Conservation (phyloP, 92 coral and sea anemone species). For the Blastomussa wellsi region DNA sequence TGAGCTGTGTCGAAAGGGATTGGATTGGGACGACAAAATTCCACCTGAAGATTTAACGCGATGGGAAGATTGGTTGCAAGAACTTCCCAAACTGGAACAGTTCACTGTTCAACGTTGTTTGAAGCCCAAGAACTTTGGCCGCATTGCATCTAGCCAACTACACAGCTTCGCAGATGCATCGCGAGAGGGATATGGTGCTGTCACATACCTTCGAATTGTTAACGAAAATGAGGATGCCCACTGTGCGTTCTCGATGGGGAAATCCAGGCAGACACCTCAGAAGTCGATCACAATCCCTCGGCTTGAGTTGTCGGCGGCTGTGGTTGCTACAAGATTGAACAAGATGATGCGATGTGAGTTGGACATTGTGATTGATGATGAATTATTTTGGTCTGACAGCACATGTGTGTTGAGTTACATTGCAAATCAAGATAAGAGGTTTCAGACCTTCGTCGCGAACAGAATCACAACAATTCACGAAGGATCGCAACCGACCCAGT, state of each 20-base stretch:
- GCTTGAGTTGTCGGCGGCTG: slow-evolving; percentile 3
- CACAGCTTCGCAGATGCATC: no score
- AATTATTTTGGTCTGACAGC: slow-evolving; percentile 11
- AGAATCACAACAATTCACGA: slow-evolving; percentile 7
- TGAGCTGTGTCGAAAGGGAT: neutral
- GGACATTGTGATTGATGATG: neutral
- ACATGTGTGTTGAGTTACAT: neutral
- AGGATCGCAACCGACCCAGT: slow-evolving; percentile 2
- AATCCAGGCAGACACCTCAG: slow-evolving; percentile 14
- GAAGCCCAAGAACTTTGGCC: no score
- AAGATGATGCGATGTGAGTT: slow-evolving; percentile 19
- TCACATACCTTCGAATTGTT: no score
- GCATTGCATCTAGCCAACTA: no score
- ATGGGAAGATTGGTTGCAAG: no score
- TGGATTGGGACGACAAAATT: neutral
- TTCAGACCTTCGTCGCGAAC: slow-evolving; percentile 22
- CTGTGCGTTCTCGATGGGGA: slow-evolving; percentile 1
- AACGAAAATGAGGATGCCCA: neutral
- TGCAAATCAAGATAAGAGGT: neutral
- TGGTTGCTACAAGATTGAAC: slow-evolving; percentile 3
- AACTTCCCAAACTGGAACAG: no score
- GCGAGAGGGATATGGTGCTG: no score
- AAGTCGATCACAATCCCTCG: slow-evolving; percentile 13
- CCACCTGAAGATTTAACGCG: neutral
- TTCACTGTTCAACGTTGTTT: no score